Evolutionary conservation across 2,113 vertebrate genomes (phyloP).

Genomic region (Camelus bactrianus): DNA sequence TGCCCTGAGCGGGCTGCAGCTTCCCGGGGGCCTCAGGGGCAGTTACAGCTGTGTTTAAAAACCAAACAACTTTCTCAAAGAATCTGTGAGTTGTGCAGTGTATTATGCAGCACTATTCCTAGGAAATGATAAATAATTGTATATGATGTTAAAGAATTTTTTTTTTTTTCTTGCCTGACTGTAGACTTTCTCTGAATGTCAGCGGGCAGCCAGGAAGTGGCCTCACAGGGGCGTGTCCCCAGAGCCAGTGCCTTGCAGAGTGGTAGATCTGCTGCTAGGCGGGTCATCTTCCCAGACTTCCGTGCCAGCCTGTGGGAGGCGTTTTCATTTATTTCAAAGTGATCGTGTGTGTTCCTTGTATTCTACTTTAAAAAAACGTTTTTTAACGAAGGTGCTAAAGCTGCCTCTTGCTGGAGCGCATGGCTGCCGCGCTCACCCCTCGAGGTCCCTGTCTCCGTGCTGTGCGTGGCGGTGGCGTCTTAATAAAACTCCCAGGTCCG

Average conservation of each 20-base stretch:
- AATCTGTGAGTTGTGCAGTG: neutral
- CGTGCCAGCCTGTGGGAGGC: neutral
- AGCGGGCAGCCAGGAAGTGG: too few species aligned
- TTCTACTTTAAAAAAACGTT: neutral
- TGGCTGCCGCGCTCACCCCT: neutral
- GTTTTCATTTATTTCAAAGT: neutral
- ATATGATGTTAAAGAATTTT: neutral
- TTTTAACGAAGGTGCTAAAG: slow-evolving; percentile 6
- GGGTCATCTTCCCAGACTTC: neutral
- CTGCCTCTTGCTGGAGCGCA: fast-evolving
- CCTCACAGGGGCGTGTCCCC: neutral
- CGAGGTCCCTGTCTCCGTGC: fast-evolving
- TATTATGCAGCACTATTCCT: neutral
- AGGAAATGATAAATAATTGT: neutral
- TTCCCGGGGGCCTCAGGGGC: neutral
- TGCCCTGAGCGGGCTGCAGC: neutral
- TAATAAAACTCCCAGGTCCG: neutral
- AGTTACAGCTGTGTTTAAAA: neutral
- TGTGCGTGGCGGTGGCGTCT: neutral
- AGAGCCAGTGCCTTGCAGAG: neutral
- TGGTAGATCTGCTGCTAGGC: neutral
- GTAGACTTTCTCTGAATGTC: neutral
- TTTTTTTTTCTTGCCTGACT: neutral
- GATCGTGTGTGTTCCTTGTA: neutral
- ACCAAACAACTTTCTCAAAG: neutral